phyloP scores from a whole-genome alignment of 2,113 vertebrate genomes.

The Aldabrachelys gigantea region DNA sequence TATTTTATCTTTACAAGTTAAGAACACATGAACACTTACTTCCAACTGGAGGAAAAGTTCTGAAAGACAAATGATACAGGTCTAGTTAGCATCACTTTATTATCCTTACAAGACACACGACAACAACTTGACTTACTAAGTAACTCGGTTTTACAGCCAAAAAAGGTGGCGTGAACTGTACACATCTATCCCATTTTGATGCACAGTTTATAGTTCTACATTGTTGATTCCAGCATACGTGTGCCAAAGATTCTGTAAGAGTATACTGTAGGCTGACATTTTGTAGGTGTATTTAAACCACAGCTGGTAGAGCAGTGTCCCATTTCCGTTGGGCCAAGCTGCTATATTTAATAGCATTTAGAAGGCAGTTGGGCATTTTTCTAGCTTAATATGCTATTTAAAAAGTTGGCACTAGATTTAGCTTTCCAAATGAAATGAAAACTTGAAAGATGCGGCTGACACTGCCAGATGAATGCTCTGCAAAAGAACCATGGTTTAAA shows the following conservation, averaged over 20 bases:
- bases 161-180: background rate
- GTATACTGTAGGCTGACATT: background rate
- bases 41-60: conserved; percentile 97
- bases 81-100: background rate
- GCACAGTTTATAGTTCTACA: background rate
- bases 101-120: conserved; percentile 19
- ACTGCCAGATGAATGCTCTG: background rate
- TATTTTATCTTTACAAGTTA: background rate
- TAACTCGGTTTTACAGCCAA: background rate
- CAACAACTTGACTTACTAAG: background rate
- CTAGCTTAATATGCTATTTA: background rate
- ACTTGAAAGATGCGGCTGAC: background rate
- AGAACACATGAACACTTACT: conserved; percentile 81
- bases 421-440: fast-evolving
- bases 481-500: background rate
- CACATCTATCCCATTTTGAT: background rate
- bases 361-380: background rate
- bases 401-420: background rate
- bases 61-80: conserved; percentile 76
- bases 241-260: background rate
- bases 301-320: background rate
- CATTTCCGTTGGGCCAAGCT: background rate
- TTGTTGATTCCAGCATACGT: background rate
- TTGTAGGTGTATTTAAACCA: background rate
- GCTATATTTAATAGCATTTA: background rate